Evolutionary conservation across 1,140 invertebrate species (phyloP).

Genomic region (Eriosoma lanigerum): DNA sequence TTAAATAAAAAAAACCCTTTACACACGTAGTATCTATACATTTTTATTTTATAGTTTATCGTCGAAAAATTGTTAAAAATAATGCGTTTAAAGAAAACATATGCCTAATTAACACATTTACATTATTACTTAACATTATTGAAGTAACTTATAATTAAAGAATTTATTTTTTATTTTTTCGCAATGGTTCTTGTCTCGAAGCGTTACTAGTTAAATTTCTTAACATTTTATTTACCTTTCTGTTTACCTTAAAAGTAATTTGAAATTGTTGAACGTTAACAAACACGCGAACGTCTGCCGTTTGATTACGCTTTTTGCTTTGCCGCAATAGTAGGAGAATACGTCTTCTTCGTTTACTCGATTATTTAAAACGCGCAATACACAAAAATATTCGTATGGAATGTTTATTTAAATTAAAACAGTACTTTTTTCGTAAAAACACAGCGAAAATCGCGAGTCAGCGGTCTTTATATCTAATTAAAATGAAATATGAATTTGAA

Average conservation of each 20-base stretch:
- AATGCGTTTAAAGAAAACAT: no score
- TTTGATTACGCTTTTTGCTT: not conserved
- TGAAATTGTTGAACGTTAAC: not conserved
- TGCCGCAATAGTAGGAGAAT: not conserved
- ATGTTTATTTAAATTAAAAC: not conserved
- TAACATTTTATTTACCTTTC: slow-evolving; percentile 13
- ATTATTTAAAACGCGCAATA: slow-evolving; percentile 7
- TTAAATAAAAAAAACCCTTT: no score
- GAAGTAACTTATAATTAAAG: no score
- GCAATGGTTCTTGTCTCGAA: not conserved
- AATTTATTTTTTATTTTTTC: no score
- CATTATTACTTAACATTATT: no score
- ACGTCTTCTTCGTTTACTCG: slow-evolving; percentile 6
- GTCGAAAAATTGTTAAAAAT: no score
- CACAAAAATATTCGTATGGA: not conserved
- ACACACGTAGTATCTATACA: no score
- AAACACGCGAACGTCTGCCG: not conserved
- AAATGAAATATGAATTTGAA: not conserved
- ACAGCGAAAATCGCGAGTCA: not conserved
- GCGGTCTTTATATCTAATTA: not conserved
- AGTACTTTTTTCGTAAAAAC: no score
- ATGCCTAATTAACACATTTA: no score
- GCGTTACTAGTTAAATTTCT: not conserved
- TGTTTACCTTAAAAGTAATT: slow-evolving; percentile 40
- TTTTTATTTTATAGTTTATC: no score